Conservation (phyloP, 2,797 vertebrate species). For the Sebastiscus tertius region DNA sequence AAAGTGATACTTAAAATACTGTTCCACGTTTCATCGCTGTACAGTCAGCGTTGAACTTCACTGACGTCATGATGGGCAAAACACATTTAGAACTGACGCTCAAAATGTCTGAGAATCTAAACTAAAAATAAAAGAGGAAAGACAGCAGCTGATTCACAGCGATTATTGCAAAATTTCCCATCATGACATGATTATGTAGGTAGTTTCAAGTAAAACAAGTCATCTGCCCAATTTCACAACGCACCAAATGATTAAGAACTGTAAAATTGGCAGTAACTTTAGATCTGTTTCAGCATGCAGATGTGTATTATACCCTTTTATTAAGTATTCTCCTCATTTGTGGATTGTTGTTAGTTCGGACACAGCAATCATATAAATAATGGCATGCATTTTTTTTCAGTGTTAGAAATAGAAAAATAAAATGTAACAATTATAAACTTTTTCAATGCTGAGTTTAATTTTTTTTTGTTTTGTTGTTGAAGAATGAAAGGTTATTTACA, state of each 20-base stretch:
- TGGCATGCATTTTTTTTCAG: too few relatives aligned
- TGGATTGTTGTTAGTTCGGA: too few relatives aligned
- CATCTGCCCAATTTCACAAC: neutral
- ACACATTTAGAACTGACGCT: too few relatives aligned
- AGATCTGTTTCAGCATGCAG: neutral
- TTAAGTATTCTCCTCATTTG: neutral
- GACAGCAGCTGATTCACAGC: neutral
- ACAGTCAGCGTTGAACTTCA: neutral
- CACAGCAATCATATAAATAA: neutral
- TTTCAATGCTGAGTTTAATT: neutral
- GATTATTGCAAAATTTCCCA: neutral
- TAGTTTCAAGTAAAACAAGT: neutral
- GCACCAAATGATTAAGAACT: neutral
- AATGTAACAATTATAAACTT: neutral
- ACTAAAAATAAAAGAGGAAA: neutral
- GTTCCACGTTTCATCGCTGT: neutral
- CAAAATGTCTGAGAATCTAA: neutral
- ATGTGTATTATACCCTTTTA: neutral
- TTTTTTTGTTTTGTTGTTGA: neutral
- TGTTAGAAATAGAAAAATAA: neutral
- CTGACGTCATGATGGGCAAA: neutral
- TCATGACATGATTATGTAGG: too few relatives aligned
- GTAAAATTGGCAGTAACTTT: neutral
- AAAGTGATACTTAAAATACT: constrained; percentile 35
- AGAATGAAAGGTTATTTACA: neutral